Evolutionary conservation across 2,113 vertebrate species (phyloP).

Genomic region (Psophia crepitans): DNA sequence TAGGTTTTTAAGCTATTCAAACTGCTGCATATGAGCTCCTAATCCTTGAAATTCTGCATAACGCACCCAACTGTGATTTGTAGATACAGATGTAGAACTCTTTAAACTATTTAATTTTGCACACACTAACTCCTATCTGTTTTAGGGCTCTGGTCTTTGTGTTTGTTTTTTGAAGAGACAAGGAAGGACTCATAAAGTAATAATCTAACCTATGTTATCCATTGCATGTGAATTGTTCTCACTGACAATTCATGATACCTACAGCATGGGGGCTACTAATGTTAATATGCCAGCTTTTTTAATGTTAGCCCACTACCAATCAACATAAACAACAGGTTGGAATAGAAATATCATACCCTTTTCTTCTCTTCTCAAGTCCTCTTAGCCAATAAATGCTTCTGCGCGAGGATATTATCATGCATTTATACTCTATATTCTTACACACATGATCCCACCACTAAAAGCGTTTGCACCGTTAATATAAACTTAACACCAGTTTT

Average conservation of each 20-base stretch:
- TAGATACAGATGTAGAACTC: background rate
- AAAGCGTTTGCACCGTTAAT: background rate
- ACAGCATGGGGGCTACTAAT: background rate
- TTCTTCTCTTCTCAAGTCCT: background rate
- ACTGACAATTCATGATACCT: background rate
- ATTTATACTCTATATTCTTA: background rate
- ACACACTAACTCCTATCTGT: background rate
- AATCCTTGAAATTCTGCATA: background rate
- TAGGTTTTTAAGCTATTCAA: background rate
- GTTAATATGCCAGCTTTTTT: background rate
- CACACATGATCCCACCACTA: background rate
- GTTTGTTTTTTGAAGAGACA: background rate
- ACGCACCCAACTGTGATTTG: background rate
- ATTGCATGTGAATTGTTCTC: background rate
- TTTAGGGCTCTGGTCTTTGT: background rate
- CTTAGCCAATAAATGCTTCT: background rate
- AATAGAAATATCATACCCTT: background rate
- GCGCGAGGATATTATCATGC: background rate
- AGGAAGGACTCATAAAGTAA: background rate
- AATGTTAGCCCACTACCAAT: background rate
- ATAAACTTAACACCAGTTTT: background rate
- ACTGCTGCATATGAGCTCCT: background rate
- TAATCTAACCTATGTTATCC: background rate
- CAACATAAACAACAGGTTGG: background rate
- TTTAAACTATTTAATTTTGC: background rate